Evolutionary conservation across 2,888 invertebrate genomes (phyloP).

Genomic region (Habroteleia sp.): DNA sequence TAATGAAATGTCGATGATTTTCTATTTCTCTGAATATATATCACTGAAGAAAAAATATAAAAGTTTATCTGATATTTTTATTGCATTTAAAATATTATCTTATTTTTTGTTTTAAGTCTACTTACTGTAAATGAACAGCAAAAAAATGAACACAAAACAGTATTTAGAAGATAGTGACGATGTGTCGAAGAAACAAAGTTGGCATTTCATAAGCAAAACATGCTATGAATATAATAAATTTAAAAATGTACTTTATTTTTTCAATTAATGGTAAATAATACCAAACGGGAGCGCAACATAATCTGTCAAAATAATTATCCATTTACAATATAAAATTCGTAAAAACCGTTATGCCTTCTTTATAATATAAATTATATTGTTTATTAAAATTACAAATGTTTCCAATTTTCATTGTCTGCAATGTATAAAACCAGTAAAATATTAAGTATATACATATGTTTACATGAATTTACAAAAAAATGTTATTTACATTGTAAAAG

Average conservation of each 20-base stretch:
- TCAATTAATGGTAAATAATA: constrained; percentile 6
- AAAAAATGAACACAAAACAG: constrained; percentile 50
- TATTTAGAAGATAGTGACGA: constrained; percentile 29
- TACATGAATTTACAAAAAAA: constrained; percentile 41
- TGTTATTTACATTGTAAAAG: constrained; percentile 19
- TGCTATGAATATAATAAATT: no score
- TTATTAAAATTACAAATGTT: no score
- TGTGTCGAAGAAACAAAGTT: constrained; percentile 26
- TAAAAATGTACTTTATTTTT: no score
- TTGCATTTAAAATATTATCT: constrained; percentile 6
- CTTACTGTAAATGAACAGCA: no score
- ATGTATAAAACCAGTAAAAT: constrained; percentile 18
- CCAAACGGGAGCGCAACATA: constrained; percentile 42
- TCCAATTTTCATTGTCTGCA: constrained; percentile 1
- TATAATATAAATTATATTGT: no score
- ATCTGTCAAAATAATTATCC: constrained; percentile 15
- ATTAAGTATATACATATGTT: constrained; percentile 46
- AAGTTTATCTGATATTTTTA: no score
- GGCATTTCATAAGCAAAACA: constrained; percentile 1
- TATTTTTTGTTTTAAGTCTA: neutral
- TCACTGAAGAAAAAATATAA: neutral
- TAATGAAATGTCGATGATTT: constrained; percentile 11
- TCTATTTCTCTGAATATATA: no score
- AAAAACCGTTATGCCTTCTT: constrained; percentile 8
- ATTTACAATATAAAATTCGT: constrained; percentile 8